Base-by-base conservation (phyloP, 2,888 invertebrate genomes). In the Cryptocephalus moraei region DNA sequence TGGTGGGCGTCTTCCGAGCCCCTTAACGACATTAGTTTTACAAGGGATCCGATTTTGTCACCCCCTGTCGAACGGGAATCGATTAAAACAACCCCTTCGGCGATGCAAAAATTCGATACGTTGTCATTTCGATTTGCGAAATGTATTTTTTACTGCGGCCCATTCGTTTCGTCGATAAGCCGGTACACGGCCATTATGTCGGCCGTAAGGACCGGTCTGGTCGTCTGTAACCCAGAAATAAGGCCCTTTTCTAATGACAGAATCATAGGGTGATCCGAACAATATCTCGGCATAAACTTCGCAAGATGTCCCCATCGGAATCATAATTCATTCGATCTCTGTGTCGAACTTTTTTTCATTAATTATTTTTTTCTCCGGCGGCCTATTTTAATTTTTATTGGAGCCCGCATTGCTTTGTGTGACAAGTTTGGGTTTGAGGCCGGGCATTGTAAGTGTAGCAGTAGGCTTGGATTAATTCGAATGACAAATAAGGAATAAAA, bases 31-130 rank as follows among this genome's bases (percentile, higher is more conserved):
- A 66, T 68, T 63, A 62, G 62, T 61, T 55, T 12, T 49, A 53
- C 56, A 58, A 63, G 57, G 65, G 62, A 63, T 58, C 58, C 61
- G 62, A 64, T 65, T 62, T 54, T 59, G 59, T 63, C 61, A 61
- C 64, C 67, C 65, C 61, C 63, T 54, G 61, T 57, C 55, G 65
- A 62, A 59, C 62, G 60, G 60, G 67, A 69, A 68, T 66, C 69
- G 68, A 68, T 69, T 69, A 69, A 69, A 70, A 68, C 67, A 69
- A 69, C 69, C 69, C 70, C 67, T 68, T 67, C 58, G 61, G 62
- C 63, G 62, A 63, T 62, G 56, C 57, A 59, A 65, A 64, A 69
- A 69, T 69, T 70, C 68, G 69, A 70, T 70, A 69, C 69, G 69
- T 69, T 69, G 70, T 69, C 70, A 69, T 59, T 65, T 59, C 61